Evolutionary conservation across 2,797 vertebrate genomes (phyloP), one percentile per base, ranked within the genome.

Genomic region (Centroberyx gerrardi): DNA sequence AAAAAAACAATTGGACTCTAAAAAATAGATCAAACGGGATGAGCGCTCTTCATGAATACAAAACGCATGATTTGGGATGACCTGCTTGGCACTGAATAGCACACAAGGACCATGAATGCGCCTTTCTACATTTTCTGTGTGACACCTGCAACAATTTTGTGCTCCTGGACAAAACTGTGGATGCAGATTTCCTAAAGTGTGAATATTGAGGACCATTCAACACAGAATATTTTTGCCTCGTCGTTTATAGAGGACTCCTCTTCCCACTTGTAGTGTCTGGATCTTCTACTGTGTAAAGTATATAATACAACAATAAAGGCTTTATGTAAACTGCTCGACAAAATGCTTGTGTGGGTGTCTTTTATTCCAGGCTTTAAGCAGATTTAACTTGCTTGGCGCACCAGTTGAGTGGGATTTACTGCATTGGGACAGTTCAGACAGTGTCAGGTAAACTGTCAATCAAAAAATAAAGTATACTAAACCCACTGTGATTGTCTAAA

Each of bases 31-130:
- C 87, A 75, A 71, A 42, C 4, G 29, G 77, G 84, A 83, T 76
- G 81, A 86, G 78, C 33, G 3, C 74, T 72, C 78, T 74, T 62
- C 85, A 88, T 92, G 91, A 93, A 93, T 93, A 90, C 74, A 81
- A 85, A 93, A 74, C 88, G 51, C 69, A 67, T 86, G 85, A 78
- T 88, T 83, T 78, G 49, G 58, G 63, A 74, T 81, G 84, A 89
- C 89, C 92, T 83, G 86, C 78, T 82, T 86, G 85, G 85, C 86
- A 82, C 72, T 2, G 70, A 87, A 78, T 54, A 56, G 85, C 83
- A 81, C 78, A 76, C 82, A 87, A 87, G 90, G 87, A 88, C 80
- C 77, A 76, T 76, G 77, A 85, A 84, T 82, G 78, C 84, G 78
- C 76, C 66, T 90, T 82, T 86, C 79, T 83, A 78, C 58, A 58